Conservation (phyloP, 2,113 vertebrate genomes). For the Cyanoderma ruficeps region DNA sequence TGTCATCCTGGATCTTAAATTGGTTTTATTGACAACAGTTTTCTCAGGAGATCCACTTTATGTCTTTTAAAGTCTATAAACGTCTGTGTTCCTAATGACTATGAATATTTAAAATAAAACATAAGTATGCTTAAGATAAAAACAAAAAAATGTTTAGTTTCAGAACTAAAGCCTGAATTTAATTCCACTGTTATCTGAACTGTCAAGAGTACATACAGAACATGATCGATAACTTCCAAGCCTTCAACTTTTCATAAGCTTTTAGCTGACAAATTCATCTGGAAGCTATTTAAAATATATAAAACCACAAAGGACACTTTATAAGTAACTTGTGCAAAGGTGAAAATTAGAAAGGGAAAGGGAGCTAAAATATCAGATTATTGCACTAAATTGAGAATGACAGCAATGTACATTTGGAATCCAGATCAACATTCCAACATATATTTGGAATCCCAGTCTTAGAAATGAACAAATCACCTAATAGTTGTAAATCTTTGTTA, state of each 20-base stretch:
- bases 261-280: background rate
- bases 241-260: background rate
- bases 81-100: background rate
- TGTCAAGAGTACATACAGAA: background rate
- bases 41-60: background rate
- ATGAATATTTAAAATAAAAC: background rate
- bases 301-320: background rate
- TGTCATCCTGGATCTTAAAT: background rate
- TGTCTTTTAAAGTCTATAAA: background rate
- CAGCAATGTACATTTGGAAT: background rate
- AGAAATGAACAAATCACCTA: background rate
- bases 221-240: background rate
- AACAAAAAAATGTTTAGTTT: background rate
- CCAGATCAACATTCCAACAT: background rate
- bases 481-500: background rate
- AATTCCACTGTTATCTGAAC: background rate
- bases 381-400: background rate
- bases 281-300: background rate
- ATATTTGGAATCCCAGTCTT: background rate
- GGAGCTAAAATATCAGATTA: background rate
- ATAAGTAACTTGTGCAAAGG: background rate
- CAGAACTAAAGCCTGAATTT: background rate
- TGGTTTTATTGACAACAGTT: background rate
- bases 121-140: background rate
- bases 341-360: background rate